Evolutionary conservation across 2,888 invertebrate species (phyloP), one percentile per base, ranked within the genome.

Genomic region (Spilosoma lubricipeda): DNA sequence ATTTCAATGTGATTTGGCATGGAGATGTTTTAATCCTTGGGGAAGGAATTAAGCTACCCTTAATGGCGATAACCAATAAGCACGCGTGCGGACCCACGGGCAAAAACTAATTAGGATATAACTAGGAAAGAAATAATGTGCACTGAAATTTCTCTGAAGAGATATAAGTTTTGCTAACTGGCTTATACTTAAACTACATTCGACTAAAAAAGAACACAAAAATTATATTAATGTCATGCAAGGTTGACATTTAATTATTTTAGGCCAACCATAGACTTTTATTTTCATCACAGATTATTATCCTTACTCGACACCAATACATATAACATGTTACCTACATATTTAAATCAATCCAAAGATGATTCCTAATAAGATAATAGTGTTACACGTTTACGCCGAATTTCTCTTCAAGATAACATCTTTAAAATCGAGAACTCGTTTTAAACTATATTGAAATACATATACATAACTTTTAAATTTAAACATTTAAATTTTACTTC

Each of bases 271-370:
- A 63, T 13, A 15, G 30, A 2, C 27, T 48, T n/a, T n/a, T 11
- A 48, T 52, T 68, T 68, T 68, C 23, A 56, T 48, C 23, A 33
- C 30, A 69, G 68, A 69, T 69, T 52, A 52, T 68, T 69, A 69
- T 69, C 52, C 15, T 69, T 56, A 36, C 36, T 69, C 52, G 36
- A 15, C 69, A 69, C 69, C 52, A 69, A 69, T 69, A 52, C 69
- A 69, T 69, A 52, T 52, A 33, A 23, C 68, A 48, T 56, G 52
- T 36, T 36, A 36, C 36, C 36, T 52, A 33, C 23, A 69, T 33
- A 69, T 52, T 56, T n/a, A 69, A 36, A n/a, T 13, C n/a, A 52
- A 23, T 15, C 67, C 20, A 30, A 45, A 45, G 42, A 30, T 67
- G 67, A 9, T 45, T 67, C 67, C 68, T 30, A 11, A 68, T 36